Conservation (phyloP, 2,797 vertebrate genomes). For the Sarcoramphus papa region DNA sequence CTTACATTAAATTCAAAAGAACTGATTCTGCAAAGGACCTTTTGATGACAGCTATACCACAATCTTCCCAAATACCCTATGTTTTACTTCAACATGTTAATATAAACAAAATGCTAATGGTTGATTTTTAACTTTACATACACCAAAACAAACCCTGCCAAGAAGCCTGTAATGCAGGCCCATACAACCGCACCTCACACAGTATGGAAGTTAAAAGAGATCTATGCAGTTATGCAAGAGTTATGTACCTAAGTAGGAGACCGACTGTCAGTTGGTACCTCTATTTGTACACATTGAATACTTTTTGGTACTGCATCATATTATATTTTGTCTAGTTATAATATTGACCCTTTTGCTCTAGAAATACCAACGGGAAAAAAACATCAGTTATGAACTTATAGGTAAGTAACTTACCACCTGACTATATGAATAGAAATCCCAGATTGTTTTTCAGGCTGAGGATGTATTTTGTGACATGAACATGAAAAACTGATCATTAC, state of each 20-base stretch:
- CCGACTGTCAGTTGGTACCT: fast-evolving
- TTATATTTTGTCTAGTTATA: not conserved
- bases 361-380: not conserved
- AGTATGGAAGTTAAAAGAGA: not conserved
- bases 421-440: not conserved
- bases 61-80: not conserved
- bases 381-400: not conserved
- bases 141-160: not conserved
- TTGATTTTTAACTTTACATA: not conserved
- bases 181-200: not conserved
- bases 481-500: not conserved
- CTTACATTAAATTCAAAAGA: not conserved
- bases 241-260: not conserved
- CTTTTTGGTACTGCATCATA: not conserved
- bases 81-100: not conserved
- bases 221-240: not conserved
- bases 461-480: not conserved
- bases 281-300: not conserved
- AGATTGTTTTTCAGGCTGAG: not conserved
- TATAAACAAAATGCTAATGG: not conserved
- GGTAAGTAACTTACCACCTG: not conserved
- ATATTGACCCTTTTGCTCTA: not conserved
- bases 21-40: not conserved
- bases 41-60: not conserved
- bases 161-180: fast-evolving